A percentile compares a stretch with the other conserved stretches of the same genome.
phyloP scores from a whole-genome alignment of 1,140 invertebrate species.

The Asbolus verrucosus region DNA sequence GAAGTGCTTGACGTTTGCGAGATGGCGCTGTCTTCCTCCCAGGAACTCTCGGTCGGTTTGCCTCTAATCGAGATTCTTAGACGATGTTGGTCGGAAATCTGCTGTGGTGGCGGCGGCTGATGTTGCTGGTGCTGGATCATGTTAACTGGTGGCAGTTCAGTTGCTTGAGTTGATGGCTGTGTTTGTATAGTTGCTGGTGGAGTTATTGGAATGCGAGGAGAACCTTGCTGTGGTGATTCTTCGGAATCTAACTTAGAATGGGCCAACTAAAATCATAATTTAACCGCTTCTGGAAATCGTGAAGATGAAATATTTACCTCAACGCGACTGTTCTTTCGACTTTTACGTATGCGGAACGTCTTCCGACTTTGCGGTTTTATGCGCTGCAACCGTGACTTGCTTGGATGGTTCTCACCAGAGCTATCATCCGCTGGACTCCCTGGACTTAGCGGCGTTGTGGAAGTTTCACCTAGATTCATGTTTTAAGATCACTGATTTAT shows the following conservation, averaged over 20 bases:
- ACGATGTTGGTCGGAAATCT: conserved; percentile 62
- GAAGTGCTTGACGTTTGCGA: conserved; percentile 84
- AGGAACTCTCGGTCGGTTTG: conserved; percentile 72
- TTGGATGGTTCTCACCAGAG: conserved; percentile 71
- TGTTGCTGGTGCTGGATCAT: conserved; percentile 53
- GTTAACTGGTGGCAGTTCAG: conserved; percentile 8
- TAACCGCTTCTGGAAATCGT: not conserved
- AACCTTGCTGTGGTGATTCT: conserved; percentile 34
- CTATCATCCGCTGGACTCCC: conserved; percentile 77
- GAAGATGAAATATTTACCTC: conserved; percentile 62
- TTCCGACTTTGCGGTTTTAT: conserved; percentile 94
- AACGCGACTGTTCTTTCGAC: conserved; percentile 71
- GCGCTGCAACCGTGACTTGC: conserved; percentile 86
- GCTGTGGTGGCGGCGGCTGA: conserved; percentile 20
- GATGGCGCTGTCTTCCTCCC: conserved; percentile 80
- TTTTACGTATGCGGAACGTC: conserved; percentile 90
- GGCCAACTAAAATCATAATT: conserved; percentile 58
- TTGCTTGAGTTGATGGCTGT: conserved; percentile 47
- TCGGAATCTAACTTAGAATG: conserved; percentile 66
- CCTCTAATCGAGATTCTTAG: conserved; percentile 62
- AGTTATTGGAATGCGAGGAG: conserved; percentile 53
- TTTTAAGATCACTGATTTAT: no score
- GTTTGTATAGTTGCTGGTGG: conserved; percentile 59
- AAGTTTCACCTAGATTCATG: conserved; percentile 74
- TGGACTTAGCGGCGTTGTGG: conserved; percentile 79